These are phyloP conservation scores for Apodemus speciosus DNA, from an alignment of 2,113 vertebrate species.

Conservation along the genomic window DNA sequence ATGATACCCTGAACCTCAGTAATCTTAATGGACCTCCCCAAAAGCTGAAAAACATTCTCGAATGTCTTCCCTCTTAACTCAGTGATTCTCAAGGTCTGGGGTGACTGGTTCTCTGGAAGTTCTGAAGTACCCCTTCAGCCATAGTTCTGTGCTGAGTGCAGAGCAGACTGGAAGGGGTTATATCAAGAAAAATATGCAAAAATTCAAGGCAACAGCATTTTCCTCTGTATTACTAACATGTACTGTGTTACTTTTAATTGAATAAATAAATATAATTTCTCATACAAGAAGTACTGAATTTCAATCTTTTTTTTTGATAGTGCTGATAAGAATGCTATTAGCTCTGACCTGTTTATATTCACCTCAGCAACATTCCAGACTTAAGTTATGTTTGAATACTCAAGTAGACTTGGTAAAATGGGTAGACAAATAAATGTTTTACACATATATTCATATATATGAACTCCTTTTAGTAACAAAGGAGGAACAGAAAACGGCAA, in stretches of 20 bases:
- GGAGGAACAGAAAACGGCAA: not conserved
- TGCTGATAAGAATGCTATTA: not conserved
- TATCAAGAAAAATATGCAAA: conserved; percentile 41
- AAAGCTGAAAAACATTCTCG: not conserved
- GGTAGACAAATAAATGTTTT: not conserved
- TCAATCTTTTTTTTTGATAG: not conserved
- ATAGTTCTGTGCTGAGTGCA: not conserved
- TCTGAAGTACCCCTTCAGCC: not conserved
- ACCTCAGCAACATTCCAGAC: not conserved
- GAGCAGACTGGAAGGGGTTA: not conserved
- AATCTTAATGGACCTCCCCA: conserved; percentile 10
- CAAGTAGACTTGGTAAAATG: conserved; percentile 12
- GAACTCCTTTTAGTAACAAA: not conserved
- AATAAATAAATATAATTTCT: conserved; percentile 20
- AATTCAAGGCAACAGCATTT: conserved; percentile 16
- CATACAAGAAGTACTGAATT: not conserved
- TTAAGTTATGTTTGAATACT: conserved; percentile 12
- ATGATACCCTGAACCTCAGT: not conserved
- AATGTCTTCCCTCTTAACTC: not conserved
- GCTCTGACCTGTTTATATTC: not conserved
- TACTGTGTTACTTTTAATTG: not conserved
- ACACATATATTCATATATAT: not conserved
- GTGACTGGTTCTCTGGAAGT: not conserved
- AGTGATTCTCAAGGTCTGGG: not conserved
- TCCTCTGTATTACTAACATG: not conserved